Evolutionary conservation across 2,113 vertebrate genomes (phyloP).

Genomic region (Patagioenas fasciata): DNA sequence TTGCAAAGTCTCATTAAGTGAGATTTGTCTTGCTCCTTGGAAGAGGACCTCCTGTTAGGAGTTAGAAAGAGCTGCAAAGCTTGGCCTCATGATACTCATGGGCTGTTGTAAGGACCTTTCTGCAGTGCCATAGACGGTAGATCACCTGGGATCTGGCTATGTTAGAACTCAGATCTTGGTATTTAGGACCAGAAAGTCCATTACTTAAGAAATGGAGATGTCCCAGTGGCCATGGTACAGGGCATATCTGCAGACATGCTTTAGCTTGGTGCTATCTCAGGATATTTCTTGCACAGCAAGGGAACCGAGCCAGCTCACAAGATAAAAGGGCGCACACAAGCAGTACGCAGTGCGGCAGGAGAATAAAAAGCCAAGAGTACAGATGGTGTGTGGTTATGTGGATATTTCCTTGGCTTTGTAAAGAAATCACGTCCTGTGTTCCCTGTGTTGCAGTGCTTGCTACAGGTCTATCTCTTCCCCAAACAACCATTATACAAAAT

Average conservation of each 20-base stretch:
- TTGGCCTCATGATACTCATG: neutral
- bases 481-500: neutral
- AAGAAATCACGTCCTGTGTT: neutral
- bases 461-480: neutral
- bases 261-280: accelerated
- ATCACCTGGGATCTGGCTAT: neutral
- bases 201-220: neutral
- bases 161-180: neutral
- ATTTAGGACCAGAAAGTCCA: accelerated
- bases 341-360: neutral
- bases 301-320: neutral
- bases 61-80: neutral
- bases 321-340: neutral
- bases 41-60: neutral
- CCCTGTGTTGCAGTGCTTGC: neutral
- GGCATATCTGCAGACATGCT: neutral
- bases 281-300: neutral
- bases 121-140: too few species aligned
- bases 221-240: neutral
- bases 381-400: neutral
- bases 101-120: neutral
- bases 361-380: neutral
- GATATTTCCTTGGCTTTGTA: neutral
- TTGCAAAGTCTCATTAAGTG: neutral
- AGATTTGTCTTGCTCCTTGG: neutral